phyloP scores from a whole-genome alignment of 1,140 invertebrate species.

The Drosophila burlai region DNA sequence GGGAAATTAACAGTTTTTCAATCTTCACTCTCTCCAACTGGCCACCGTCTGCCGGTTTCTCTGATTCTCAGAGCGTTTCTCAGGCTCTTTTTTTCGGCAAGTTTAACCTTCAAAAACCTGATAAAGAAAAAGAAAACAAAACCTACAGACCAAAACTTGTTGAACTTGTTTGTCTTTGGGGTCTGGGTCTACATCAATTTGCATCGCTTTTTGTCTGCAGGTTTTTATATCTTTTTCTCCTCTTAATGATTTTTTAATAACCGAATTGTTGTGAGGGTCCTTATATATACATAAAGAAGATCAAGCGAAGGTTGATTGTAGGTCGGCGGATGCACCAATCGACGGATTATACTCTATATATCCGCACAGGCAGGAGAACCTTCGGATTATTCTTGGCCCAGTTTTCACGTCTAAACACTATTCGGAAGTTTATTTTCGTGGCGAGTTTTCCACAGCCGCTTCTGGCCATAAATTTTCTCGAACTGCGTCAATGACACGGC shows the following conservation, averaged over 20 bases:
- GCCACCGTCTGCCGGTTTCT: not conserved
- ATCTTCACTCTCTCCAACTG: constrained; percentile 24
- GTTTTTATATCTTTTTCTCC: constrained; percentile 17
- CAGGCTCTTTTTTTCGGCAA: constrained; percentile 33
- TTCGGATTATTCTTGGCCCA: constrained; percentile 73
- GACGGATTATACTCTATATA: constrained; percentile 21
- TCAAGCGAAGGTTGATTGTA: constrained; percentile 67
- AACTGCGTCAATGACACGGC: constrained; percentile 79
- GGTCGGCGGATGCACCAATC: constrained; percentile 69
- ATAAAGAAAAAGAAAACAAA: constrained; percentile 42
- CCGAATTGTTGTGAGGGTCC: constrained; percentile 47
- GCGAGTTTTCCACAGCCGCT: constrained; percentile 66
- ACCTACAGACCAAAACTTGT: constrained; percentile 62
- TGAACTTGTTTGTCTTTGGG: constrained; percentile 66
- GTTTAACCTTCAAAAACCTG: constrained; percentile 71
- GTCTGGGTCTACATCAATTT: constrained; percentile 51
- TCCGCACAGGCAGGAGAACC: constrained; percentile 22
- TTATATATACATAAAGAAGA: constrained; percentile 18
- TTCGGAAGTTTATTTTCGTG: constrained; percentile 77
- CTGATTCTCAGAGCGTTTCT: constrained; percentile 17
- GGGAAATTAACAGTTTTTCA: constrained; percentile 73
- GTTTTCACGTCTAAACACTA: constrained; percentile 59
- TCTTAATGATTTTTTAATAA: constrained; percentile 63
- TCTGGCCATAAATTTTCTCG: constrained; percentile 68
- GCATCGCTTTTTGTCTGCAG: constrained; percentile 47